phyloP scores from a whole-genome alignment of 2,888 invertebrate species.

The Sinohyriopsis cumingii region DNA sequence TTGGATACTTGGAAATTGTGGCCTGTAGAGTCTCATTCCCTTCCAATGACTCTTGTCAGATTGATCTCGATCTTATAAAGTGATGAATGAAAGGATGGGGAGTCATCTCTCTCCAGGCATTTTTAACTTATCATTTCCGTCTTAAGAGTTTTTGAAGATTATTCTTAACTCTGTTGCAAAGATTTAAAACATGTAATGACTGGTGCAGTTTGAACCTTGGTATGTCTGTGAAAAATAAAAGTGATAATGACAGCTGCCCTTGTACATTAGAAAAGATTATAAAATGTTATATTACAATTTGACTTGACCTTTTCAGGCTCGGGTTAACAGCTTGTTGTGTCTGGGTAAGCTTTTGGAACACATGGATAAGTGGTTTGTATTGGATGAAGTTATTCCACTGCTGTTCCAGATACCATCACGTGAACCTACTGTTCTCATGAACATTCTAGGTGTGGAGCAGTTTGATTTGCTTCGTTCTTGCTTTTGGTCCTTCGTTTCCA shows the following conservation, averaged over 20 bases:
- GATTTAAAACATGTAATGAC: too few relatives aligned
- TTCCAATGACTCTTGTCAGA: too few relatives aligned
- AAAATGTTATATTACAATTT: neutral
- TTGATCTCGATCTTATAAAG: too few relatives aligned
- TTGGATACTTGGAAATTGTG: too few relatives aligned
- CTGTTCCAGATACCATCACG: constrained; percentile 91
- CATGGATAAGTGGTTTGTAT: constrained; percentile 96
- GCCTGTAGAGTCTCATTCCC: too few relatives aligned
- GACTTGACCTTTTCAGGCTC: constrained; percentile 75
- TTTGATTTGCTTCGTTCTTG: neutral
- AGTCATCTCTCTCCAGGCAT: too few relatives aligned
- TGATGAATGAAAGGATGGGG: too few relatives aligned
- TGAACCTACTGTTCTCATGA: constrained; percentile 98
- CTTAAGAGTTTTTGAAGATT: too few relatives aligned
- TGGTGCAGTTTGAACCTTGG: too few relatives aligned
- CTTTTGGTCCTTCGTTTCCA: too few relatives aligned
- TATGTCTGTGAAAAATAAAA: neutral
- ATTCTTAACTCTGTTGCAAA: neutral
- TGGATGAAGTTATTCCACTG: constrained; percentile 95
- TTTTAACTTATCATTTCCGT: too few relatives aligned
- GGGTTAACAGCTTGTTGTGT: constrained; percentile 94
- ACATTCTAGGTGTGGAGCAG: constrained; percentile 83
- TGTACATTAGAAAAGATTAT: neutral
- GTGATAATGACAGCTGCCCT: neutral
- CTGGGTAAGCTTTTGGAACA: constrained; percentile 93